These are phyloP conservation scores for Conopomorpha cramerella DNA, from an alignment of 1,140 invertebrate species.

Conservation along the genomic window DNA sequence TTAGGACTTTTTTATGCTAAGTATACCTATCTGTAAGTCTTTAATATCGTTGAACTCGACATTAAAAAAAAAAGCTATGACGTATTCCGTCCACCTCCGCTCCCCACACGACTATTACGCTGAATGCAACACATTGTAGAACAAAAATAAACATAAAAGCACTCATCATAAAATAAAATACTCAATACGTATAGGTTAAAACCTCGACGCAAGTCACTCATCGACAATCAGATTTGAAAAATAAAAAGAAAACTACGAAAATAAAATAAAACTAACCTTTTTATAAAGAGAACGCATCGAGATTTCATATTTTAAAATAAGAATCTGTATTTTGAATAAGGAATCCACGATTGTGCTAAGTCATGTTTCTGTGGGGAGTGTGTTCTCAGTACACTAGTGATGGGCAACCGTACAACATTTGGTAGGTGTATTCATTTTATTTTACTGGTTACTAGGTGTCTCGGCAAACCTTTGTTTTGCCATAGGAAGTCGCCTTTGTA, in stretches of 20 bases:
- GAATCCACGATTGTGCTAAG: slow-evolving; percentile 1
- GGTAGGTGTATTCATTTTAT: neutral
- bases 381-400: too few species aligned
- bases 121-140: too few species aligned
- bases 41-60: neutral
- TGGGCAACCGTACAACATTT: too few species aligned
- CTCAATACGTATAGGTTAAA: neutral
- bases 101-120: too few species aligned
- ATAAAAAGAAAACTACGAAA: neutral
- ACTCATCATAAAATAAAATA: neutral
- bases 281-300: neutral
- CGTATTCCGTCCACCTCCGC: neutral
- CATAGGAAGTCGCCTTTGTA: too few species aligned
- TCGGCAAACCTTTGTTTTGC: too few species aligned
- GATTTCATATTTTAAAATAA: slow-evolving; percentile 3
- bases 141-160: neutral
- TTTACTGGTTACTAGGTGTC: neutral
- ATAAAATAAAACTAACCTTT: neutral
- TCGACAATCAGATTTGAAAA: neutral
- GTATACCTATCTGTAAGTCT: too few species aligned
- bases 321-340: neutral
- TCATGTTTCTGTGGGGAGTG: neutral
- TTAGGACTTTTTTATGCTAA: too few species aligned
- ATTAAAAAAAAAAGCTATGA: neutral
- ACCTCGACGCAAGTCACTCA: neutral